Evolutionary conservation across 2,797 vertebrate genomes (phyloP).

Genomic region (Notolabrus celidotus): DNA sequence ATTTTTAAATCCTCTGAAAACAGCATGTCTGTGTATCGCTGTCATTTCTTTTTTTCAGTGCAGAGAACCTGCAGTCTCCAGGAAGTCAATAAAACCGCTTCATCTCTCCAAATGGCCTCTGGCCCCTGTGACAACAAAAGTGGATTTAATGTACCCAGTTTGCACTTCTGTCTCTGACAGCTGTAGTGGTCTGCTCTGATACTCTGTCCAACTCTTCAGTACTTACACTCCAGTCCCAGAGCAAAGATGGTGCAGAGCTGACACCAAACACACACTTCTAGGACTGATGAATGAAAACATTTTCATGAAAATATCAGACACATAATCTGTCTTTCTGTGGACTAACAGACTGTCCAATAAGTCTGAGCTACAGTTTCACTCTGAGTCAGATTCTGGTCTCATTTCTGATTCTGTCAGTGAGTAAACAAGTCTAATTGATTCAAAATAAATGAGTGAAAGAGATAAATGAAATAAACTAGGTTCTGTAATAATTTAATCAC

Average conservation of each 20-base stretch:
- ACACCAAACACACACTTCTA: not conserved
- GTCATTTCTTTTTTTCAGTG: not conserved
- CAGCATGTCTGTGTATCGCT: not conserved
- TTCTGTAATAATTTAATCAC: too few relatives aligned
- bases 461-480: too few relatives aligned
- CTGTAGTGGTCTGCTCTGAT: not conserved
- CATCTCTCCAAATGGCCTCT: not conserved
- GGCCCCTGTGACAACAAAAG: constrained; percentile 5
- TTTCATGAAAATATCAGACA: not conserved
- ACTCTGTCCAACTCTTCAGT: not conserved
- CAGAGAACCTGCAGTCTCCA: not conserved
- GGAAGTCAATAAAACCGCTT: not conserved
- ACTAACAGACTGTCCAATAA: too few relatives aligned
- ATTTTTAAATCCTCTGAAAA: not conserved
- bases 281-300: not conserved
- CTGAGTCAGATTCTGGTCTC: too few relatives aligned
- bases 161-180: not conserved
- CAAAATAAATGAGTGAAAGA: too few relatives aligned
- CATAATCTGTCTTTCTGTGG: not conserved
- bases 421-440: too few relatives aligned
- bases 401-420: too few relatives aligned
- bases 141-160: not conserved
- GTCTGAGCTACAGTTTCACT: too few relatives aligned
- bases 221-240: not conserved
- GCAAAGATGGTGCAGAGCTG: not conserved